Conservation (phyloP, 1,140 invertebrate genomes). For the Plutomurus gul region DNA sequence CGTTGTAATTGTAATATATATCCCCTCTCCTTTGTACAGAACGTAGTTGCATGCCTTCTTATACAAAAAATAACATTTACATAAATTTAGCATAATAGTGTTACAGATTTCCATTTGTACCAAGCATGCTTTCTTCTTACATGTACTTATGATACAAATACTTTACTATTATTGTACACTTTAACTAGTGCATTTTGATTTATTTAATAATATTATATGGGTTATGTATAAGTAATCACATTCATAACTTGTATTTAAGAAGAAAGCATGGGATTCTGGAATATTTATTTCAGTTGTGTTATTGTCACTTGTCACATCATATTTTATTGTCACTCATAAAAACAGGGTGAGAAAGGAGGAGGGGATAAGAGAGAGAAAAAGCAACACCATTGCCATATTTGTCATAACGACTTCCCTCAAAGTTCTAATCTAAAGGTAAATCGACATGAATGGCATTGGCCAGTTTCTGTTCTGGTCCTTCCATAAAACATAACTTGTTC, state of each 20-base stretch:
- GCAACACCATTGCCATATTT: slow-evolving; percentile 28
- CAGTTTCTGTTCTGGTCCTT: neutral
- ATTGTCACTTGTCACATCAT: slow-evolving; percentile 23
- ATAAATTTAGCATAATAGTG: too few relatives aligned
- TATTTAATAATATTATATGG: too few relatives aligned
- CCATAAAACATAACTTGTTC: neutral
- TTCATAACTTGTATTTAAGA: neutral
- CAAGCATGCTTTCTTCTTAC: too few relatives aligned
- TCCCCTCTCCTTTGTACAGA: neutral
- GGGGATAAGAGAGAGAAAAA: slow-evolving; percentile 24
- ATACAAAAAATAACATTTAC: too few relatives aligned
- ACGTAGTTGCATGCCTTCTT: too few relatives aligned
- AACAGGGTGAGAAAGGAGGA: slow-evolving; percentile 25
- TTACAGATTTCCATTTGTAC: too few relatives aligned
- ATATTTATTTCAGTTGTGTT: slow-evolving; percentile 1
- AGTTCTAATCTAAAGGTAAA: slow-evolving; percentile 24
- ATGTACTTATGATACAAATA: too few relatives aligned
- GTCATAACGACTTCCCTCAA: slow-evolving; percentile 25
- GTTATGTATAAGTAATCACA: neutral
- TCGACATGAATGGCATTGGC: slow-evolving; percentile 17
- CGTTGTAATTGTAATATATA: neutral
- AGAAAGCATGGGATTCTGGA: neutral
- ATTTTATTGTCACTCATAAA: slow-evolving; percentile 25
- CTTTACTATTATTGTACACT: too few relatives aligned
- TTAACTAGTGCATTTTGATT: too few relatives aligned